Conservation (phyloP, 2,888 invertebrate genomes). For the Brachylomia viminalis region DNA sequence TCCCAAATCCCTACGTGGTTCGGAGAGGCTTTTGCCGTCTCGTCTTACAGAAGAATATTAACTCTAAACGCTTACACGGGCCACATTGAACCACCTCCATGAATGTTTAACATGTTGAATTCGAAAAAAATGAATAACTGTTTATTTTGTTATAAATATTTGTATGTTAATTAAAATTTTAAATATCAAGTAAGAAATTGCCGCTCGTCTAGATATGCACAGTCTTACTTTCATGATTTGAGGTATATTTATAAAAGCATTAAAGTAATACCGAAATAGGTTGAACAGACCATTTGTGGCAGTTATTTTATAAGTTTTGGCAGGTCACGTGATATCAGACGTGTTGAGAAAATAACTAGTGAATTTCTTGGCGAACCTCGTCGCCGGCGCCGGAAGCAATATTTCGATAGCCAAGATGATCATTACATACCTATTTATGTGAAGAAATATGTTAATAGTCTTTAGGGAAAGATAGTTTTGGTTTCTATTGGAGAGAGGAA, state of each 20-base stretch:
- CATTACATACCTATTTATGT: conserved; percentile 29
- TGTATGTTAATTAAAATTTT: no score
- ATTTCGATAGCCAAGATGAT: conserved; percentile 31
- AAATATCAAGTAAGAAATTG: conserved; percentile 8
- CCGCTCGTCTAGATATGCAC: conserved; percentile 1
- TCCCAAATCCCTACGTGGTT: conserved; percentile 66
- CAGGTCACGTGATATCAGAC: conserved; percentile 27
- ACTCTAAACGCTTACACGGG: conserved; percentile 64
- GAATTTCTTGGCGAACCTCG: conserved; percentile 44
- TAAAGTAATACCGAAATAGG: conserved; percentile 18
- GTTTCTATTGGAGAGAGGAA: neutral
- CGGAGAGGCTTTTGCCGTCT: conserved; percentile 62
- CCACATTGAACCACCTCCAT: conserved; percentile 58
- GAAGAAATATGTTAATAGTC: conserved; percentile 17
- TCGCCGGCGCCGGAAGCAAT: conserved; percentile 34
- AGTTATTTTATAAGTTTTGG: conserved; percentile 40
- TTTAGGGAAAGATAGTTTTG: neutral
- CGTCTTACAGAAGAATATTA: conserved; percentile 68
- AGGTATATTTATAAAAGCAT: conserved; percentile 18
- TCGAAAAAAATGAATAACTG: conserved; percentile 42
- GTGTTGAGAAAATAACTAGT: conserved; percentile 35
- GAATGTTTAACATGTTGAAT: conserved; percentile 64
- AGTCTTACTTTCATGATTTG: conserved; percentile 8
- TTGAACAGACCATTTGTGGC: conserved; percentile 23
- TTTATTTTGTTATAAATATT: conserved; percentile 39